phyloP scores from a whole-genome alignment of 2,797 vertebrate genomes.

The Champsocephalus gunnari region DNA sequence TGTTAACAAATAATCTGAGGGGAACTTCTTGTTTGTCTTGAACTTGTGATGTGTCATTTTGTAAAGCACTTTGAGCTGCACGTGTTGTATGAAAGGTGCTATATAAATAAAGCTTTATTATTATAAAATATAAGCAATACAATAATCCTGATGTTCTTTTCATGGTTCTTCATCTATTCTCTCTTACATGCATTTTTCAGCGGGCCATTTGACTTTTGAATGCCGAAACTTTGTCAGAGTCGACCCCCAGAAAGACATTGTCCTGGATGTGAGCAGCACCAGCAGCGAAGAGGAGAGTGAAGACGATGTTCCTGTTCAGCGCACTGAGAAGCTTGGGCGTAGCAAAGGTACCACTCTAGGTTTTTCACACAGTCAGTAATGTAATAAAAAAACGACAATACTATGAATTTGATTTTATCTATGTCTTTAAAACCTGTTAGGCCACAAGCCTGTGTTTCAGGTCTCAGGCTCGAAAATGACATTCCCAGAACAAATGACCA shows the following conservation, averaged over 20 bases:
- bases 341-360: conserved; percentile 66
- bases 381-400: neutral
- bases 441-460: no score
- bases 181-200: conserved; percentile 68
- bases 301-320: conserved; percentile 81
- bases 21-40: no score
- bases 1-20: no score
- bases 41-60: no score
- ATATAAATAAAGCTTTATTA: no score
- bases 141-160: neutral
- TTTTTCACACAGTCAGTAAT: neutral
- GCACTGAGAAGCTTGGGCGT: conserved; percentile 66
- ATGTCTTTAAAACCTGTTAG: no score
- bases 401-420: no score
- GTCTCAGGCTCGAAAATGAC: no score
- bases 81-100: no score
- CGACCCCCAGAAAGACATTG: conserved; percentile 97
- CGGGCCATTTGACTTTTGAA: conserved; percentile 97
- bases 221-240: conserved; percentile 98
- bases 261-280: conserved; percentile 98
- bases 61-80: no score
- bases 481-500: no score
- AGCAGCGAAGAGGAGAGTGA: conserved; percentile 94
- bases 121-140: neutral
- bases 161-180: neutral